Percentiles rank a stretch among this genome's conserved stretches.
These are phyloP conservation scores for Troilus luridus DNA, from an alignment of 2,888 invertebrate species.

Conservation along the genomic window DNA sequence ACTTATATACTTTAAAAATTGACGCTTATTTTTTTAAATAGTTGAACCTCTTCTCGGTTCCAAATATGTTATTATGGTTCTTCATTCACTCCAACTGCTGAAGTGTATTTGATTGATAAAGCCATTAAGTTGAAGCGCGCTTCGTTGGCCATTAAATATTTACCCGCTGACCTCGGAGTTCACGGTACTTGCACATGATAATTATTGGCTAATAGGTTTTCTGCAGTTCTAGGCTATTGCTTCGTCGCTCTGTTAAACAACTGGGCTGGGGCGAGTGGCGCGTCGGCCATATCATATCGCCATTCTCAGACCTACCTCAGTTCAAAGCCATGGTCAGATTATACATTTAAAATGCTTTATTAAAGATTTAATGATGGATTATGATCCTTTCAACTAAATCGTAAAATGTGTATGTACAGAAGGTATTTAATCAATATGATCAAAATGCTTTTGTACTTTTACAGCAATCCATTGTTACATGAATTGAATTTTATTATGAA, in stretches of 20 bases:
- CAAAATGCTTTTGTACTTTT: too few species aligned
- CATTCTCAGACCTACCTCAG: neutral
- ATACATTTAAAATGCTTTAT: neutral
- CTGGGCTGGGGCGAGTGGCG: conserved; percentile 16
- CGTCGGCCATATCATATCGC: neutral
- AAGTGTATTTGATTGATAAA: neutral
- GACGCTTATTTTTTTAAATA: too few species aligned
- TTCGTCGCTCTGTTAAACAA: conserved; percentile 22
- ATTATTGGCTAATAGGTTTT: conserved; percentile 32
- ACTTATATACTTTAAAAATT: too few species aligned
- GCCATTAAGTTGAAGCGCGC: neutral
- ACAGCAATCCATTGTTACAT: too few species aligned
- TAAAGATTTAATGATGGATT: neutral
- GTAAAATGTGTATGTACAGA: too few species aligned
- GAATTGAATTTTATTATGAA: too few species aligned
- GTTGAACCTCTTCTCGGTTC: neutral
- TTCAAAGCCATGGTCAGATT: neutral
- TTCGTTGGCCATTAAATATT: neutral
- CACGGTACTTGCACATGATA: conserved; percentile 42
- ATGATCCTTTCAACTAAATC: neutral
- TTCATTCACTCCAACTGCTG: too few species aligned
- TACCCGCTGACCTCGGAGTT: neutral
- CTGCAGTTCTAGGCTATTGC: neutral
- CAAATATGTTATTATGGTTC: neutral
- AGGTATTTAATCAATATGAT: too few species aligned